These are phyloP conservation scores for Dendroctonus valens DNA, from an alignment of 1,140 invertebrate genomes.

Conservation along the genomic window DNA sequence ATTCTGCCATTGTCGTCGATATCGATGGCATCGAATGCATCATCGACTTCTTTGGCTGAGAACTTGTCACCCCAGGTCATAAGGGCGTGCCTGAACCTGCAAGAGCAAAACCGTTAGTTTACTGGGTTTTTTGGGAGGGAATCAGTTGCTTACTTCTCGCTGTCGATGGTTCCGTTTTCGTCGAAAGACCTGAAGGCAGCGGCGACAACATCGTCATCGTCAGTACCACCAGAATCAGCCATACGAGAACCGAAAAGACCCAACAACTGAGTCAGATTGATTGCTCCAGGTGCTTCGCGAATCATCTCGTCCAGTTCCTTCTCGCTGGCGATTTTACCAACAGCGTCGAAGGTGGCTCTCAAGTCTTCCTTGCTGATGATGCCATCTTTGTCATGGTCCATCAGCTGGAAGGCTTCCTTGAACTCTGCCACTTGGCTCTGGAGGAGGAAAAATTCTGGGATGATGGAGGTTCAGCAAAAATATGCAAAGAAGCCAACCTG, in stretches of 20 bases:
- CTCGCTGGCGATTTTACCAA: slow-evolving; percentile 86
- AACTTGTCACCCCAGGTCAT: slow-evolving; percentile 98
- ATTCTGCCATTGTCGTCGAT: slow-evolving; percentile 92
- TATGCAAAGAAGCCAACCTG: slow-evolving; percentile 7
- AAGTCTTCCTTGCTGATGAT: slow-evolving; percentile 96
- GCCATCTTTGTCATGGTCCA: slow-evolving; percentile 95
- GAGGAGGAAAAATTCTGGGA: slow-evolving; percentile 1
- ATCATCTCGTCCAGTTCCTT: slow-evolving; percentile 92
- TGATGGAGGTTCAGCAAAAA: background rate
- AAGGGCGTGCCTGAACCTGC: slow-evolving; percentile 87
- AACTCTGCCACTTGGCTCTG: slow-evolving; percentile 94
- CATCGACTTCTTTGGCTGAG: slow-evolving; percentile 86
- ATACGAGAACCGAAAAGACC: slow-evolving; percentile 89
- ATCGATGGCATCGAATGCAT: slow-evolving; percentile 93
- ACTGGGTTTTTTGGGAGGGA: too few relatives aligned
- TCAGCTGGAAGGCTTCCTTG: slow-evolving; percentile 97
- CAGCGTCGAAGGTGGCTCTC: slow-evolving; percentile 90
- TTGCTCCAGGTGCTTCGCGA: slow-evolving; percentile 83
- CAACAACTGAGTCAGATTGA: slow-evolving; percentile 94
- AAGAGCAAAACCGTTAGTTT: background rate
- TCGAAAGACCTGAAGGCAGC: slow-evolving; percentile 96
- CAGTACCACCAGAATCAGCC: slow-evolving; percentile 72
- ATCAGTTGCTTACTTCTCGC: slow-evolving; percentile 75
- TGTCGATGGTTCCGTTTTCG: slow-evolving; percentile 82
- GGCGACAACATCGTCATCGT: slow-evolving; percentile 93